Conservation (phyloP, 1,140 invertebrate genomes). For the Aethina tumida region DNA sequence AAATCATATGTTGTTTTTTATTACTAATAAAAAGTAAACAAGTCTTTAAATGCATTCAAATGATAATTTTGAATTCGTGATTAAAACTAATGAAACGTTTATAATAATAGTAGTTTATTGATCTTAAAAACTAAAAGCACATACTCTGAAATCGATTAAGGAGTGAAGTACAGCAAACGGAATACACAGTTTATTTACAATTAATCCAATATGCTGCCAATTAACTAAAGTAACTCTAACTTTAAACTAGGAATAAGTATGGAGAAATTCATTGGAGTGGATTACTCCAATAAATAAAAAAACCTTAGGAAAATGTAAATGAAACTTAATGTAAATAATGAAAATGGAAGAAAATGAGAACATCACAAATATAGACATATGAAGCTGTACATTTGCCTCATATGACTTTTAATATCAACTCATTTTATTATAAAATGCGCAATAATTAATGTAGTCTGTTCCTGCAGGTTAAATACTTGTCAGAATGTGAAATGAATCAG, state of each 20-base stretch:
- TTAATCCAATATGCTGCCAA: slow-evolving; percentile 17
- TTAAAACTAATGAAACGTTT: too few species aligned
- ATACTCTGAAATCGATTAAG: slow-evolving; percentile 23
- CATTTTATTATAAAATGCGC: slow-evolving; percentile 3
- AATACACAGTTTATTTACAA: slow-evolving; percentile 12
- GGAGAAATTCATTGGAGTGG: slow-evolving; percentile 11
- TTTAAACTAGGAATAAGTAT: slow-evolving; percentile 14
- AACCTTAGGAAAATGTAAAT: slow-evolving; percentile 10
- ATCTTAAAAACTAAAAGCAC: slow-evolving; percentile 28
- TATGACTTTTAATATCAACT: not conserved
- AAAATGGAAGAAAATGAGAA: slow-evolving; percentile 10
- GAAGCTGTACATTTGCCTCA: slow-evolving; percentile 1
- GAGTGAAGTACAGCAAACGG: slow-evolving; percentile 19
- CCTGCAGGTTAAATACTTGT: too few species aligned
- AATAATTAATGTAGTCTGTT: too few species aligned
- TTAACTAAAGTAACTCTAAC: slow-evolving; percentile 18
- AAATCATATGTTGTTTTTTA: too few species aligned
- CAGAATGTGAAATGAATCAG: too few species aligned
- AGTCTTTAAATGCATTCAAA: too few species aligned
- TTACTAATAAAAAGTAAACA: too few species aligned
- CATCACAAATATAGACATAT: slow-evolving; percentile 7
- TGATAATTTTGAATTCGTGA: too few species aligned
- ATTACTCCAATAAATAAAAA: slow-evolving; percentile 12
- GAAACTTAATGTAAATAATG: slow-evolving; percentile 11
- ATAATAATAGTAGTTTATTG: slow-evolving; percentile 27